Base-by-base conservation (phyloP, 2,888 invertebrate genomes). In the Mesoligia furuncula region DNA sequence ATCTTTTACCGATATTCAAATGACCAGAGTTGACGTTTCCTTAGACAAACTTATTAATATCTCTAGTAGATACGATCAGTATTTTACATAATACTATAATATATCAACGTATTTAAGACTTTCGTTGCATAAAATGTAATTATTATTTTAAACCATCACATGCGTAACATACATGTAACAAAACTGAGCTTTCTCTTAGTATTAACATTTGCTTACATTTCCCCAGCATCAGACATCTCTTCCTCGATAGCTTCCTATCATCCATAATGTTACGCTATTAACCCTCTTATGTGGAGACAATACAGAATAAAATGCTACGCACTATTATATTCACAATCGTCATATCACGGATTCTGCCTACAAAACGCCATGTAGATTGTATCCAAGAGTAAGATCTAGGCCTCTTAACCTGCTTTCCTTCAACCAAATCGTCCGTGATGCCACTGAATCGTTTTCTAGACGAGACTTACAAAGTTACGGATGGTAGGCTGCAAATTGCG, bases 331-430 rank as follows among this genome's bases (percentile, higher is more conserved):
- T 31, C 64, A 39, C 36, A 74, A 69, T 81, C 31, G 59, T 80
- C 74, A 59, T 75, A 80, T 62, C 67, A 73, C 61, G 48, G 70
- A 57, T 65, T 75, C 68, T 77, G 27, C 27, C 59, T 61, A 45
- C 68, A 85, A 81, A 84, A 73, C 15, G 51, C 31, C 15, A n/a
- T 59, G 24, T 48, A 64, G 82, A 73, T 82, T 85, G 69, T 84
- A 77, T 85, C 71, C 65, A 81, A 82, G 80, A 80, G 72, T 75
- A 81, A 87, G 72, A 89, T 88, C 86, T 87, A 88, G 80, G 78
- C 79, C 89, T 85, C 83, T 80, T 91, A 91, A 91, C 92, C 92
- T 75, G 90, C 93, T 94, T 94, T 94, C 92, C 88, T 87, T 54
- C 68, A 77, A 79, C 75, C 90, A 91, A 92, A 92, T 91, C 87